These are phyloP conservation scores for Pseudolaguvia tuberculata DNA, from an alignment of 2,113 vertebrate species.

Conservation along the genomic window DNA sequence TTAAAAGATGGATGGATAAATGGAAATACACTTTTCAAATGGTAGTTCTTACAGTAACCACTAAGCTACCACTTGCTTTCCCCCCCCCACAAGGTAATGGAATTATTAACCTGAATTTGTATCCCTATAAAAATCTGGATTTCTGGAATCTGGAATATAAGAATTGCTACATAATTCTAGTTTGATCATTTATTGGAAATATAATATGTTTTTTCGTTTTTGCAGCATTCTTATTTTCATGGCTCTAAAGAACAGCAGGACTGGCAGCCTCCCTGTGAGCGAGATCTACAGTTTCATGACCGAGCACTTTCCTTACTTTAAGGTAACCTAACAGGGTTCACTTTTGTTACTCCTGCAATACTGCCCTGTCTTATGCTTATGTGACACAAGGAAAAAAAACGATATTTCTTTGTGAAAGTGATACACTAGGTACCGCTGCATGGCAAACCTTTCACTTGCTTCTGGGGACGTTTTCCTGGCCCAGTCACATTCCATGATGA, in stretches of 20 bases:
- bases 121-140: background rate
- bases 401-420: background rate
- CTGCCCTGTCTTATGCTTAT: background rate
- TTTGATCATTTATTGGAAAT: background rate
- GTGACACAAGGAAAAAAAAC: background rate
- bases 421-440: background rate
- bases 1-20: too few relatives aligned
- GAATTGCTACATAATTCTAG: background rate
- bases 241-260: constrained; percentile 95
- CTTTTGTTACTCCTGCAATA: background rate
- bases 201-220: constrained; percentile 26
- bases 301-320: constrained; percentile 96
- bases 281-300: constrained; percentile 99
- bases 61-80: too few relatives aligned
- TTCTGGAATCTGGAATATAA: background rate
- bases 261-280: constrained; percentile 92
- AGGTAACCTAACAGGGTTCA: constrained; percentile 72
- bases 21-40: too few relatives aligned
- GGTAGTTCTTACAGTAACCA: too few relatives aligned
- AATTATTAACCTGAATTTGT: background rate
- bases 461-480: constrained; percentile 6
- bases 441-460: constrained; percentile 4
- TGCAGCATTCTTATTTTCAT: constrained; percentile 96
- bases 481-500: constrained; percentile 23
- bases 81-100: background rate